Evolutionary conservation across 2,113 vertebrate genomes (phyloP).

Genomic region (Elephas maximus): DNA sequence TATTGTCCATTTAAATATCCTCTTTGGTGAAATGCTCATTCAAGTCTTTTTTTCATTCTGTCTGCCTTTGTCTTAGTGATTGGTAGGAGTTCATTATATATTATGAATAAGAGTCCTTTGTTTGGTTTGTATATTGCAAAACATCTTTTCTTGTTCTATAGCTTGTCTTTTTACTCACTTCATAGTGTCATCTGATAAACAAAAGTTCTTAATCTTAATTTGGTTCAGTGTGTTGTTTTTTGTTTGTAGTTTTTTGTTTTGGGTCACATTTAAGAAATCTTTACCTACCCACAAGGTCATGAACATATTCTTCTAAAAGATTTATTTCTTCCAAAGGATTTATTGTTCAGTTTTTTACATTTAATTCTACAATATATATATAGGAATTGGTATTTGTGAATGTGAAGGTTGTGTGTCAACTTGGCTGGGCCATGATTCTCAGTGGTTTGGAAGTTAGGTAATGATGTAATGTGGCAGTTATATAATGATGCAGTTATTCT

Average conservation of each 20-base stretch:
- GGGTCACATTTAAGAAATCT: not conserved
- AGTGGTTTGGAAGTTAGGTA: too few species aligned
- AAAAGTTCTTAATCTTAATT: too few species aligned
- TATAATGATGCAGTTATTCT: too few species aligned
- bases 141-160: not conserved
- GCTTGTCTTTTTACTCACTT: conserved; percentile 6
- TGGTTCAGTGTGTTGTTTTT: not conserved
- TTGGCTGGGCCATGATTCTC: too few species aligned
- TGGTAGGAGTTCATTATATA: too few species aligned
- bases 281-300: not conserved
- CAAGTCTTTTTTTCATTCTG: too few species aligned
- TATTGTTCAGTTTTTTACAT: not conserved
- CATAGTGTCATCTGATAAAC: not conserved
- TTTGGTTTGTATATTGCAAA: not conserved
- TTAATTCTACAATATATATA: not conserved
- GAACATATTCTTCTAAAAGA: not conserved
- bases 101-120: conserved; percentile 9
- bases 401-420: too few species aligned
- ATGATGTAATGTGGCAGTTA: too few species aligned
- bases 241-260: not conserved
- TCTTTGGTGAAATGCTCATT: too few species aligned
- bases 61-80: too few species aligned
- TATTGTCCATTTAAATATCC: too few species aligned
- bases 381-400: not conserved
- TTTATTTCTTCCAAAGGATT: not conserved